These are phyloP conservation scores for Trematomus bernacchii DNA, from an alignment of 2,797 vertebrate genomes.

Conservation along the genomic window DNA sequence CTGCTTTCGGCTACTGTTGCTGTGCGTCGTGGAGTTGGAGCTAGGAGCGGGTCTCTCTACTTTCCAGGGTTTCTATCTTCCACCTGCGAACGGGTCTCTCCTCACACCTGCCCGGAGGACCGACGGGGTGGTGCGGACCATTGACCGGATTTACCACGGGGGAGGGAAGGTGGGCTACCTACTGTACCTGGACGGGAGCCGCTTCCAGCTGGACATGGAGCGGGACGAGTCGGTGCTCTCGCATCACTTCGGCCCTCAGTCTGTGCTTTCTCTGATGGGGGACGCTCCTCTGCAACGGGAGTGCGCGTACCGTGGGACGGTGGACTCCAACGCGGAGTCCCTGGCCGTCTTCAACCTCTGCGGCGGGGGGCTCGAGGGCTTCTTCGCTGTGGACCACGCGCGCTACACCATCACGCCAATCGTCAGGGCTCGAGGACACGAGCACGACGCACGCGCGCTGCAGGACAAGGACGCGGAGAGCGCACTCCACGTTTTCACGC, in stretches of 20 bases:
- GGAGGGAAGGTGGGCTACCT: conserved; percentile 94
- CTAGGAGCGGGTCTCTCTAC: conserved; percentile 54
- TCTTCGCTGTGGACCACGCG: conserved; percentile 90
- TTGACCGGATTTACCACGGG: conserved; percentile 93
- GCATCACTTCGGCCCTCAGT: conserved; percentile 77
- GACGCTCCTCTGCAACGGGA: conserved; percentile 72
- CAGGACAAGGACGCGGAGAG: conserved; percentile 81
- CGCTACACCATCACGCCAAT: conserved; percentile 92
- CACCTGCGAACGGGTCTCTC: conserved; percentile 79
- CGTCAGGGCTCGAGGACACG: conserved; percentile 70
- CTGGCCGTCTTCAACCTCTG: conserved; percentile 93
- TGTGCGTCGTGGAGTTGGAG: conserved; percentile 72
- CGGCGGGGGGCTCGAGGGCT: conserved; percentile 91
- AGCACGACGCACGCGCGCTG: conserved; percentile 80
- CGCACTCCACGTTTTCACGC: conserved; percentile 84
- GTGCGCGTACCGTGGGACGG: conserved; percentile 93
- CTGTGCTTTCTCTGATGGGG: conserved; percentile 72
- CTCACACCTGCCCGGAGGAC: conserved; percentile 81
- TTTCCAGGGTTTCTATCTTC: conserved; percentile 76
- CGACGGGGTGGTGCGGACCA: conserved; percentile 87
- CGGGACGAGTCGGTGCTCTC: conserved; percentile 86
- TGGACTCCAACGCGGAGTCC: conserved; percentile 91
- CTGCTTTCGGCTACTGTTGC: conserved; percentile 71
- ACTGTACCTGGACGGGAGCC: conserved; percentile 88
- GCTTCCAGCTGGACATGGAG: conserved; percentile 94